phyloP scores from a whole-genome alignment of 2,113 vertebrate species.

The Peromyscus polionotus region DNA sequence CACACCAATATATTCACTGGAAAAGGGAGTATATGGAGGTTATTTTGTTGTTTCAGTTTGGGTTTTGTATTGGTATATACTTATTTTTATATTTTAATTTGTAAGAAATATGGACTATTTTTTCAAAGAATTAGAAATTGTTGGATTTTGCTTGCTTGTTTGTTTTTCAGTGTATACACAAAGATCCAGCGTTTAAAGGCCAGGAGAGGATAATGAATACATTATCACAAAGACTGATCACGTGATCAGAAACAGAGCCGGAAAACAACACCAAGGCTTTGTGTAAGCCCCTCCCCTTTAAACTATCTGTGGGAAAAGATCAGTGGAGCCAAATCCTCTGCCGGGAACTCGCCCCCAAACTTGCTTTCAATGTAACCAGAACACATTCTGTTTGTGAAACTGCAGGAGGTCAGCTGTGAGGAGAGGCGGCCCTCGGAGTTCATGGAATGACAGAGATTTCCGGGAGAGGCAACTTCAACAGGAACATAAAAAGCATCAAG shows the following conservation, averaged over 20 bases:
- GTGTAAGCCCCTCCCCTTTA: neutral
- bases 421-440: slow-evolving; percentile 58
- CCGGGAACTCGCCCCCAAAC: slow-evolving; percentile 60
- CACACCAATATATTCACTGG: neutral
- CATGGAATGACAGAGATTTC: slow-evolving; percentile 81
- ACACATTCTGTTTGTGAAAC: slow-evolving; percentile 66
- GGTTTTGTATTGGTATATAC: neutral
- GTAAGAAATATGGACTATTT: slow-evolving; percentile 3
- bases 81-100: neutral
- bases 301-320: slow-evolving; percentile 23
- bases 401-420: slow-evolving; percentile 71
- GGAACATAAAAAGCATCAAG: slow-evolving; percentile 79
- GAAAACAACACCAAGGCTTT: slow-evolving; percentile 33
- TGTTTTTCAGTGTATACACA: slow-evolving; percentile 17
- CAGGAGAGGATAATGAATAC: neutral
- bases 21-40: neutral
- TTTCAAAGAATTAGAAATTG: neutral
- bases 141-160: neutral
- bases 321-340: slow-evolving; percentile 28
- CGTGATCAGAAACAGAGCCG: neutral
- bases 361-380: slow-evolving; percentile 71
- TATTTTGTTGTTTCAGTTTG: neutral
- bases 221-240: neutral
- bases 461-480: slow-evolving; percentile 75
- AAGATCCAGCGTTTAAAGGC: slow-evolving; percentile 9